Conservation (phyloP, 2,113 vertebrate species). For the Xenus cinereus region DNA sequence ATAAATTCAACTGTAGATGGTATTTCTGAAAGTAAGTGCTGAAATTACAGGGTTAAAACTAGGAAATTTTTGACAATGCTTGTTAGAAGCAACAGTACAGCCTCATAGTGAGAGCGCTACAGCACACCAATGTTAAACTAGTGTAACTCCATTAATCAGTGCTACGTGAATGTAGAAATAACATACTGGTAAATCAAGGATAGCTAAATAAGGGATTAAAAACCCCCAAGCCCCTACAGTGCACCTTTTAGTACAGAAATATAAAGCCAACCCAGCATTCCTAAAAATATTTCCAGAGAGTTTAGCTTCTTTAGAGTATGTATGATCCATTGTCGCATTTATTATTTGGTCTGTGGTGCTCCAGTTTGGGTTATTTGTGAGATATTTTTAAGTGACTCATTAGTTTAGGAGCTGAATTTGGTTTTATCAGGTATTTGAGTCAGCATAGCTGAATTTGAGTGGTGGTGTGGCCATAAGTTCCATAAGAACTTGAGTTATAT, state of each 20-base stretch:
- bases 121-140: not conserved
- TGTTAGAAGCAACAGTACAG: not conserved
- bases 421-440: not conserved
- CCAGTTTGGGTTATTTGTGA: not conserved
- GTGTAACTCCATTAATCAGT: not conserved
- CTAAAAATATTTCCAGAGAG: not conserved
- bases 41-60: not conserved
- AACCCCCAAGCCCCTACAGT: not conserved
- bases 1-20: not conserved
- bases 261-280: not conserved
- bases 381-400: not conserved
- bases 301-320: not conserved
- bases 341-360: not conserved
- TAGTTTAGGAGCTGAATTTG: not conserved
- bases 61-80: not conserved
- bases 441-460: not conserved
- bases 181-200: not conserved
- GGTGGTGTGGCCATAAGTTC: not conserved
- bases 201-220: not conserved
- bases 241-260: not conserved
- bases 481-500: not conserved
- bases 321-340: not conserved
- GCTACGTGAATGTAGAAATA: not conserved
- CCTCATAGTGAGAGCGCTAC: not conserved
- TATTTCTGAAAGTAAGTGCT: not conserved